Conservation (phyloP, 2,888 invertebrate genomes). For the Pelosia muscerda region DNA sequence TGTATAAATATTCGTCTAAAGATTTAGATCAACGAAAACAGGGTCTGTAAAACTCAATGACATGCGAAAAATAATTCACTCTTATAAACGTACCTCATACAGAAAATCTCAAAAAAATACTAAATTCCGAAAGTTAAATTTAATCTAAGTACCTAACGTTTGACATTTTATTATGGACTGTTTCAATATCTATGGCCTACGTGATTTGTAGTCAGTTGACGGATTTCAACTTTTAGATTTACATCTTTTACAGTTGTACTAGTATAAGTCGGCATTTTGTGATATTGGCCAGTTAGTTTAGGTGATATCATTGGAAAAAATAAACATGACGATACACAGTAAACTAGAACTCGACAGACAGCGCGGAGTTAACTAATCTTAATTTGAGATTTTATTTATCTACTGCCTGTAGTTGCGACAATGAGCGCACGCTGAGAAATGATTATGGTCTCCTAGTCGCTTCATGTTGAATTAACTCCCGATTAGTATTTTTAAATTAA, state of each 20-base stretch:
- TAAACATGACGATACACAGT: constrained; percentile 43
- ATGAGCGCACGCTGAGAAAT: not conserved
- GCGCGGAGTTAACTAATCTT: constrained; percentile 21
- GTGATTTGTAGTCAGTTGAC: not conserved
- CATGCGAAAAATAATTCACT: not conserved
- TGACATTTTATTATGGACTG: not conserved
- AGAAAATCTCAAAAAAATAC: not conserved
- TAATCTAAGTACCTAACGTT: not conserved
- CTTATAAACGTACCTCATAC: not conserved
- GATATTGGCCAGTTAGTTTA: constrained; percentile 20
- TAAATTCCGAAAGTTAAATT: not conserved
- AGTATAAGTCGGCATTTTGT: not conserved
- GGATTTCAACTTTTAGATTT: not conserved
- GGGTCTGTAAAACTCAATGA: not conserved
- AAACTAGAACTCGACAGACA: constrained; percentile 28
- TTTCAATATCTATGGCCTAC: not conserved
- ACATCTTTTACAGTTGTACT: not conserved
- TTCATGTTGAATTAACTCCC: not conserved
- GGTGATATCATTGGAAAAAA: constrained; percentile 51
- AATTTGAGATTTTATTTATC: constrained; percentile 14
- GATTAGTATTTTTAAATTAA: not conserved
- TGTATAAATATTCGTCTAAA: too few relatives aligned
- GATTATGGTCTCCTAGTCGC: not conserved
- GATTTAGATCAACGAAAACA: too few relatives aligned
- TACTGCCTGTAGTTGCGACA: constrained; percentile 2